These are phyloP conservation scores for Thalpophila matura DNA, from an alignment of 2,888 invertebrate genomes.

Conservation along the genomic window DNA sequence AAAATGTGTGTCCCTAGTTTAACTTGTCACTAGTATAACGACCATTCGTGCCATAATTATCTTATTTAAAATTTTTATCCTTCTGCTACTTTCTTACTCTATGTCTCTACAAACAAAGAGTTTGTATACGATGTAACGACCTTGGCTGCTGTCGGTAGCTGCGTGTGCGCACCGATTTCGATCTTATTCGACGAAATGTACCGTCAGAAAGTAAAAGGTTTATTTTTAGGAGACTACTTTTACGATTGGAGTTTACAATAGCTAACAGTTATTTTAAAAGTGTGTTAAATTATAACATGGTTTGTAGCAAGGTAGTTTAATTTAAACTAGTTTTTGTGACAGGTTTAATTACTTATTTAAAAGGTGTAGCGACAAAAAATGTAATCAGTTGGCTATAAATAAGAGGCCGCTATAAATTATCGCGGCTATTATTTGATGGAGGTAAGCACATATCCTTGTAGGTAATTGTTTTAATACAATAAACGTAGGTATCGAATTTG, in stretches of 20 bases:
- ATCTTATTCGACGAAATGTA: conserved; percentile 43
- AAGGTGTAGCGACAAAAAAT: conserved; percentile 9
- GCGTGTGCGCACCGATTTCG: conserved; percentile 51
- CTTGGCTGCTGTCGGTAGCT: conserved; percentile 52
- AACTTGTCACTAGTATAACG: too few species aligned
- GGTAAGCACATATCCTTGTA: conserved; percentile 7
- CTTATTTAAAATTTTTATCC: too few species aligned
- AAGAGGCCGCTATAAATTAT: conserved; percentile 1
- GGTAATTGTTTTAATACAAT: background rate
- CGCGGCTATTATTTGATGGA: background rate
- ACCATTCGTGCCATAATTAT: too few species aligned
- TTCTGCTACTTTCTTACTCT: conserved; percentile 14
- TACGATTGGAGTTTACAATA: conserved; percentile 19
- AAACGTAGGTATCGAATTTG: background rate
- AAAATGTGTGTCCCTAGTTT: too few species aligned
- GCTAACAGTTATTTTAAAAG: background rate
- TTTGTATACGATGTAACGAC: conserved; percentile 40
- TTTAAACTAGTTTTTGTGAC: background rate
- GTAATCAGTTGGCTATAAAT: background rate
- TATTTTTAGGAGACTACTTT: conserved; percentile 38
- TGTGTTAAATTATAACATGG: background rate
- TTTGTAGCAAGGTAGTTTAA: background rate
- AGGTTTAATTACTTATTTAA: conserved; percentile 1
- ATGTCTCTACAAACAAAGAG: conserved; percentile 56
- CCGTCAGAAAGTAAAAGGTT: conserved; percentile 29